Evolutionary conservation across 2,113 vertebrate species (phyloP).

Genomic region (Gavialis gangeticus): DNA sequence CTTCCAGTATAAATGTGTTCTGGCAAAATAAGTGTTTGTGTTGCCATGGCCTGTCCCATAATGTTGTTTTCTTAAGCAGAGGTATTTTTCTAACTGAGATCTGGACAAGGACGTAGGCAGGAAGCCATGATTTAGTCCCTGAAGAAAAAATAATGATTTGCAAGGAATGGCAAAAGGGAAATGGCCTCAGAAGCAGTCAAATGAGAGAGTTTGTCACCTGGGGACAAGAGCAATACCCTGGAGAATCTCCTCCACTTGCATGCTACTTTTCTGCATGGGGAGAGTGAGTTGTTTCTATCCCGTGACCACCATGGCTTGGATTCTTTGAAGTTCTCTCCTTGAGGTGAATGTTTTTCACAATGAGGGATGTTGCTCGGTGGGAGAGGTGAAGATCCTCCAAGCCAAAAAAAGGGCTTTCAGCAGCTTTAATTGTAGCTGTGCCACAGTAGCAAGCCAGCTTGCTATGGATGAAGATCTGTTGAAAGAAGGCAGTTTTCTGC

Average conservation of each 20-base stretch:
- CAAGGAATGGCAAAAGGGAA: conserved; percentile 1
- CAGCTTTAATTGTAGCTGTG: too few species aligned
- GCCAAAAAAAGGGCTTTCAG: too few species aligned
- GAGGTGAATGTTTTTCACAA: neutral
- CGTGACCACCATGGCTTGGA: neutral
- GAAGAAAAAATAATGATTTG: conserved; percentile 52
- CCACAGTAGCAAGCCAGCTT: too few species aligned
- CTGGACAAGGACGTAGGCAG: conserved; percentile 67
- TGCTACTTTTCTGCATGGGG: neutral
- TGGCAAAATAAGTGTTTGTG: conserved; percentile 78
- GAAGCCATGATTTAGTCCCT: conserved; percentile 40
- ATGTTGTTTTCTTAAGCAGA: conserved; percentile 80
- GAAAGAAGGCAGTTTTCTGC: too few species aligned
- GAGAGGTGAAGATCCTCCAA: neutral
- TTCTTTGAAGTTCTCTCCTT: neutral
- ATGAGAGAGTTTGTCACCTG: neutral
- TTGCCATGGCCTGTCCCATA: conserved; percentile 73
- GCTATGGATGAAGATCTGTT: too few species aligned
- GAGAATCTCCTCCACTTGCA: neutral
- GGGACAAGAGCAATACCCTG: neutral
- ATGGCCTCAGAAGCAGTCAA: neutral
- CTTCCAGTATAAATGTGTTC: conserved; percentile 71
- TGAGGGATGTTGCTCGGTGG: neutral
- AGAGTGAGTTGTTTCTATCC: neutral
- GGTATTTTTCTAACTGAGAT: conserved; percentile 68